Evolutionary conservation across 2,113 vertebrate species (phyloP), one percentile per base, ranked within the genome.

Genomic region (Coptodon bakossiorum): DNA sequence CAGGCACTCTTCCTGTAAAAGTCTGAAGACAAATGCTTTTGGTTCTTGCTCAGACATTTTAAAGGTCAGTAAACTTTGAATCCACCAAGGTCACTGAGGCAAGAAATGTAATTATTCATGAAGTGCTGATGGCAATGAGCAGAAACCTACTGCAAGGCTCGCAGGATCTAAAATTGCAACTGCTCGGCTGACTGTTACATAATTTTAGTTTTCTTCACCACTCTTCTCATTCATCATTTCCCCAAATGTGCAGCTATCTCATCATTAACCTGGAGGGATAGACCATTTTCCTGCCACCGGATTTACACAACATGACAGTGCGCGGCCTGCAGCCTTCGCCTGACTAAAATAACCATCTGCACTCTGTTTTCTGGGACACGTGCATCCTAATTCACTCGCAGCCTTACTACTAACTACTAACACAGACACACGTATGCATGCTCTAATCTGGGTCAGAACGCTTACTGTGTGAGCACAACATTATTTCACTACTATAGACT

Each of bases 31-130:
- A 80, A 84, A 84, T 38, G 50, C 79, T 83, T 86, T 73, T 90
- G 68, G 57, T 87, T 83, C 66, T 86, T 79, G 88, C 83, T 91
- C 82, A 86, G 88, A 89, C 61, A 43, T 90, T 92, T 84, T 89
- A 93, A 94, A 94, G 90, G 94, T 92, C 91, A 93, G 85, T 84
- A 86, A 88, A 90, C 84, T 89, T 80, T 82, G 31, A 86, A 80
- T 90, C 61, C 63, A 83, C 13, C 54, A 38, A 86, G 84, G 87
- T 90, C 87, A 86, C 59, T 90, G 91, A 93, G 59, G 84, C 90
- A 84, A 76, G 79, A 92, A 84, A 94, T 90, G 34, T 81, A 82
- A 82, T 90, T 94, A 90, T 82, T 89, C 88, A 93, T 87, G 86
- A 84, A 88, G 81, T 34, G 81, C 89, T 90, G 78, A 86, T 83